Conservation (phyloP, 1,140 invertebrate genomes). For the Rhagoletis zephyria region DNA sequence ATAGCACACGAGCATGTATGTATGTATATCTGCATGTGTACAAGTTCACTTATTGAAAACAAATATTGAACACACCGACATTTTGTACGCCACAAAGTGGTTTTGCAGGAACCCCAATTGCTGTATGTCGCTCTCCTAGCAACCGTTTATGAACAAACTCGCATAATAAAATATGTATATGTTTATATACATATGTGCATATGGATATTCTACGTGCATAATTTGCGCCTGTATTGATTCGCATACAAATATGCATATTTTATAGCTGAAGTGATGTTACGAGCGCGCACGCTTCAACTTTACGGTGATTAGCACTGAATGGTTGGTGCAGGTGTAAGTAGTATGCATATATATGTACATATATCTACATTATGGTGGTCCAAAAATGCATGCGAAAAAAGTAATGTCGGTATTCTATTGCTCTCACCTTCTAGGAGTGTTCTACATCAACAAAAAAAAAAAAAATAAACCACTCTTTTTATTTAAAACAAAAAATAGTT, state of each 20-base stretch:
- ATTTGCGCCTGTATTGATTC: slow-evolving; percentile 18
- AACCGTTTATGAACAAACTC: too few relatives aligned
- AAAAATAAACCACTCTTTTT: too few relatives aligned
- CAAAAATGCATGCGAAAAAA: too few relatives aligned
- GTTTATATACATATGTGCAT: not conserved
- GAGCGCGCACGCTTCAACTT: not conserved
- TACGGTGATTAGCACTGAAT: not conserved
- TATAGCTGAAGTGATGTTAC: slow-evolving; percentile 10
- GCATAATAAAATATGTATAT: too few relatives aligned
- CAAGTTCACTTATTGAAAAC: slow-evolving; percentile 16
- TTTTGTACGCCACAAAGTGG: not conserved
- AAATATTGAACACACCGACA: slow-evolving; percentile 9
- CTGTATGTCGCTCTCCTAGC: too few relatives aligned
- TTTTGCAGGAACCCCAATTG: too few relatives aligned
- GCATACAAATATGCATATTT: slow-evolving; percentile 23
- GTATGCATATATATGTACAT: too few relatives aligned
- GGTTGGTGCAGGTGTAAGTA: not conserved
- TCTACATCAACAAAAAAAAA: too few relatives aligned
- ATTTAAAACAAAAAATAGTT: too few relatives aligned
- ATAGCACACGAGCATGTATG: not conserved
- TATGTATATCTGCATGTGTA: not conserved
- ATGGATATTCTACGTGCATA: not conserved
- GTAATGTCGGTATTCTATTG: too few relatives aligned
- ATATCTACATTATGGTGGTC: not conserved
- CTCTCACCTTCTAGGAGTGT: too few relatives aligned